Evolutionary conservation across 2,113 vertebrate genomes (phyloP), one percentile per base, ranked within the genome.

Genomic region (Guaruba guarouba): DNA sequence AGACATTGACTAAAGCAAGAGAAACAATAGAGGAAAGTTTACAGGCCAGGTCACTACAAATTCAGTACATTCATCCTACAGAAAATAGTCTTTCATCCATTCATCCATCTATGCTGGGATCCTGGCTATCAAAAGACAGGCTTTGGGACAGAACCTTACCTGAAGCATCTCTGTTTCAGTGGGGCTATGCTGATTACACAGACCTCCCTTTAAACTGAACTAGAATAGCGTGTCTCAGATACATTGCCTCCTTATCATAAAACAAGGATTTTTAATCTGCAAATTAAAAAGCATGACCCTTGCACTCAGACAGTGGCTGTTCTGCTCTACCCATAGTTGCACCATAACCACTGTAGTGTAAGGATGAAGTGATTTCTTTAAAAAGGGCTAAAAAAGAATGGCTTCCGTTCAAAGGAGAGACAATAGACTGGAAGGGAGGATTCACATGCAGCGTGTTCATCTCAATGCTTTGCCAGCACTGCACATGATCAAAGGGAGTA

Each of bases 371-470:
- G 35, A 64, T 49, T 74, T 69, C 31, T 33, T 66, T 62, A 77
- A 88, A 94, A 87, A 92, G 88, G 91, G 90, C 57, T 93, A 90
- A 44, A 74, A 90, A 97, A 89, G 52, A 82, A 93, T 93, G 91
- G 49, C 86, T 92, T 96, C 54, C 6, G 39, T 66, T 91, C 8
- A 0, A 44, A 48, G 67, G 41, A 68, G 88, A 69, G 11, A 23
- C 16, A 1, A 48, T 5, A 69, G 78, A 81, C n/a, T 49, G 75
- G 63, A 55, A 64, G 71, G 86, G 92, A 89, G 84, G 91, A 84
- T 59, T 86, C 86, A 62, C 69, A 48, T n/a, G 70, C 9, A 76
- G 57, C 24, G 63, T 54, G 62, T 49, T 62, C 39, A 68, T 28
- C 49, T 74, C 27, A 29, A 78, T 10, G 15, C 83, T 75, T 51